A percentile compares a stretch with the other conserved stretches of the same genome.
These are phyloP conservation scores for Hypomecis punctinalis DNA, from an alignment of 2,888 invertebrate genomes.

Conservation along the genomic window DNA sequence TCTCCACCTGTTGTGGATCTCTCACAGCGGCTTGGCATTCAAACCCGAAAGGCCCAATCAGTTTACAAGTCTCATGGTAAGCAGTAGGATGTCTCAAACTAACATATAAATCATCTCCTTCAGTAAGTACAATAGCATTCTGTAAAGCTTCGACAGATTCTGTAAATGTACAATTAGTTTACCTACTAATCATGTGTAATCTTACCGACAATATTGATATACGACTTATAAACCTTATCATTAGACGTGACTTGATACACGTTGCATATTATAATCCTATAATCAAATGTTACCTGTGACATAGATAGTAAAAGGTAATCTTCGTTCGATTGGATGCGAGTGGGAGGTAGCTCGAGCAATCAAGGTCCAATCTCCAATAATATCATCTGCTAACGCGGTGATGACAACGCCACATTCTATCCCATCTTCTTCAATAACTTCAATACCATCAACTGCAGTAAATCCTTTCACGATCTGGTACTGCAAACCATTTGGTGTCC, in stretches of 20 bases:
- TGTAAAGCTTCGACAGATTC: constrained; percentile 58
- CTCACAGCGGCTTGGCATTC: constrained; percentile 37
- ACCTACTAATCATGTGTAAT: constrained; percentile 24
- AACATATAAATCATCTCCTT: constrained; percentile 62
- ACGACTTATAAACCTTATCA: constrained; percentile 57
- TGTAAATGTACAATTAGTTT: constrained; percentile 49
- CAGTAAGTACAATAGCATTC: constrained; percentile 49
- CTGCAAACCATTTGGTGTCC: constrained; percentile 57
- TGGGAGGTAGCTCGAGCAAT: constrained; percentile 55
- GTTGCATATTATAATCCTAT: constrained; percentile 48
- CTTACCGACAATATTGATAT: constrained; percentile 44
- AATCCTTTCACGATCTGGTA: constrained; percentile 55
- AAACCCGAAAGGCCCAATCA: constrained; percentile 53
- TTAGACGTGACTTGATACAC: constrained; percentile 67
- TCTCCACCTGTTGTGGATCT: constrained; percentile 48
- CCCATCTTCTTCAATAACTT: constrained; percentile 45
- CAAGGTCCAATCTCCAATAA: constrained; percentile 67
- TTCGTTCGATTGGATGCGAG: constrained; percentile 56
- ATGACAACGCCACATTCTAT: constrained; percentile 61
- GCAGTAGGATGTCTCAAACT: constrained; percentile 55
- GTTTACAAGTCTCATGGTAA: constrained; percentile 58
- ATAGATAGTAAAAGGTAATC: constrained; percentile 61
- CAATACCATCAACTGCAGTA: constrained; percentile 49
- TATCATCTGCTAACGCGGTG: constrained; percentile 50
- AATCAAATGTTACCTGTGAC: constrained; percentile 66